phyloP scores from a whole-genome alignment of 2,797 vertebrate genomes.

The Melanotaenia nigrans region DNA sequence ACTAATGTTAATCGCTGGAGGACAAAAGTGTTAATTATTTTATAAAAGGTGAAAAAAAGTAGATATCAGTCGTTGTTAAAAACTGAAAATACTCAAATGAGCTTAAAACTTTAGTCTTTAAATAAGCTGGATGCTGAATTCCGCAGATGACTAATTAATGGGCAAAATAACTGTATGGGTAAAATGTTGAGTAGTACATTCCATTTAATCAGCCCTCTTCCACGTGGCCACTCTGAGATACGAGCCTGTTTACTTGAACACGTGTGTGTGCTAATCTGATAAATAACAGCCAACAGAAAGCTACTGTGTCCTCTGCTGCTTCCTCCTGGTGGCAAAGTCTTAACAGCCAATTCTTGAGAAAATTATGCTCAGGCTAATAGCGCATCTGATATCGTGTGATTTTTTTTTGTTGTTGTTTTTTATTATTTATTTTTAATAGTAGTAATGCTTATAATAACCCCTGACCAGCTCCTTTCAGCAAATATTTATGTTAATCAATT shows the following conservation, averaged over 20 bases:
- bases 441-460: slow-evolving; percentile 58
- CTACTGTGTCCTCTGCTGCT: slow-evolving; percentile 52
- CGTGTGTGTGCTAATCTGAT: slow-evolving; percentile 64
- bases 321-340: slow-evolving; percentile 46
- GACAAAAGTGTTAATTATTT: background rate
- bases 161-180: background rate
- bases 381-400: slow-evolving; percentile 55
- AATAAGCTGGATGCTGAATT: slow-evolving; percentile 5
- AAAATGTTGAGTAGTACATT: slow-evolving; percentile 10
- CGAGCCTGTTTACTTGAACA: slow-evolving; percentile 47
- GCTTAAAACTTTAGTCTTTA: background rate
- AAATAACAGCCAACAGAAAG: slow-evolving; percentile 59
- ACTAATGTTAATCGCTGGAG: no score
- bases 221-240: slow-evolving; percentile 31
- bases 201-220: slow-evolving; percentile 13
- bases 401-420: slow-evolving; percentile 25
- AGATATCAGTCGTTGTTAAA: background rate
- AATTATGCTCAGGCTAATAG: slow-evolving; percentile 32
- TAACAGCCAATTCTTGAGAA: slow-evolving; percentile 54
- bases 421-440: background rate
- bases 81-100: no score
- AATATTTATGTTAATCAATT: slow-evolving; percentile 67
- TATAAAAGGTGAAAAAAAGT: background rate
- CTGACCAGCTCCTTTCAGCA: slow-evolving; percentile 56
- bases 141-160: slow-evolving; percentile 4